These are phyloP conservation scores for Chirona hameri DNA, from an alignment of 2,888 invertebrate species.

Conservation along the genomic window DNA sequence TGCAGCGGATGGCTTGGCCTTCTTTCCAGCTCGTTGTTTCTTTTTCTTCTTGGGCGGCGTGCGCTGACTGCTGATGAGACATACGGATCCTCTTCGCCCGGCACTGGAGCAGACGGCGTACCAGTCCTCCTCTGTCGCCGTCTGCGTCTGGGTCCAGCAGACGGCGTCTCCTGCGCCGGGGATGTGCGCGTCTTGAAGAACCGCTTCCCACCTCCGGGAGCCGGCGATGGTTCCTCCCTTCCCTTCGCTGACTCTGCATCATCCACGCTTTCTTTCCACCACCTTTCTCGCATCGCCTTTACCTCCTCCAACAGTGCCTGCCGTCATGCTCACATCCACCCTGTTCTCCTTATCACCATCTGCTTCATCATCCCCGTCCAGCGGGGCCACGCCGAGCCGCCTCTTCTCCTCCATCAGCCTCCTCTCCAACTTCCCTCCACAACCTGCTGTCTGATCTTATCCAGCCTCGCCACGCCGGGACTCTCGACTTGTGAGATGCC, in stretches of 20 bases:
- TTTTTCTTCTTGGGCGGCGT: slow-evolving; percentile 25
- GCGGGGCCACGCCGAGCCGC: not conserved
- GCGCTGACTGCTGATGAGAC: slow-evolving; percentile 3
- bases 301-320: not conserved
- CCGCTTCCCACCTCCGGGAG: not conserved
- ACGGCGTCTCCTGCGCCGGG: not conserved
- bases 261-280: not conserved
- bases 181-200: not conserved
- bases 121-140: not conserved
- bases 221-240: not conserved
- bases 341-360: not conserved
- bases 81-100: not conserved
- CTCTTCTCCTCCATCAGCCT: not conserved
- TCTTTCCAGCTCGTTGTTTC: not conserved
- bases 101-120: not conserved
- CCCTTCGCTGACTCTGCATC: not conserved
- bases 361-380: not conserved
- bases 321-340: not conserved
- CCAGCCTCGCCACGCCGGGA: not conserved
- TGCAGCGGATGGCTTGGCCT: not conserved
- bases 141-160: not conserved
- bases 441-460: not conserved
- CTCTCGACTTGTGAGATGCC: not conserved
- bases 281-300: not conserved
- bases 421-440: not conserved